These are phyloP conservation scores for Myodes glareolus DNA, from an alignment of 2,113 vertebrate species.

Conservation along the genomic window DNA sequence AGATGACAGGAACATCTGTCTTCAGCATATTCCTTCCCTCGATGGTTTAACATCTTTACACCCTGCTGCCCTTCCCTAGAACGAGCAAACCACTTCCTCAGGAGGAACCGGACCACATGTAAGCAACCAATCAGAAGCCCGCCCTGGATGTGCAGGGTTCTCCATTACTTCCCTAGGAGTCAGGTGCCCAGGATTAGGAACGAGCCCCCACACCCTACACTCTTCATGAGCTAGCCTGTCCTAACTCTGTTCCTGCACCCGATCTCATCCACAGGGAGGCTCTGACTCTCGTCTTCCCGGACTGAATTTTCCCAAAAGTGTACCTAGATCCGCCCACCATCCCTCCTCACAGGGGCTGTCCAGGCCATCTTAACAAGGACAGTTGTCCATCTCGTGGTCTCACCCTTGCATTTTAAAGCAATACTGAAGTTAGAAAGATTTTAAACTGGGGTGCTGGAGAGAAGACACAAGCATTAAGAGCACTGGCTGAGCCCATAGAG, in stretches of 20 bases:
- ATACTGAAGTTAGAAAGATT: conserved; percentile 4
- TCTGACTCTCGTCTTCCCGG: background rate
- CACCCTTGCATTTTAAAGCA: background rate
- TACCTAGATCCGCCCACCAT: too few relatives aligned
- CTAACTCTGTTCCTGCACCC: background rate
- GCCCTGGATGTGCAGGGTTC: background rate
- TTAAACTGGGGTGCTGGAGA: background rate
- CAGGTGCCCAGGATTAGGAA: background rate
- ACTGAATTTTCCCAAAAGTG: background rate
- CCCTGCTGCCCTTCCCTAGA: background rate
- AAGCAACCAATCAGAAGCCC: background rate
- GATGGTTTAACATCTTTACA: background rate
- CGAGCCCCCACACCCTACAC: background rate
- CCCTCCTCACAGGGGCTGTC: background rate
- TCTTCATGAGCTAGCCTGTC: background rate
- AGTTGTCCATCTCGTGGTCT: background rate
- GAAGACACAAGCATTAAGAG: background rate
- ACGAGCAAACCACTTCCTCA: background rate
- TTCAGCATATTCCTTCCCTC: background rate
- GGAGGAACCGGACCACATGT: background rate
- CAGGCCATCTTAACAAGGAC: background rate
- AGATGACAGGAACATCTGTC: too few relatives aligned
- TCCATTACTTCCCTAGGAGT: background rate
- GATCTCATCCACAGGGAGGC: background rate
- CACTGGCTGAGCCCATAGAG: background rate